Evolutionary conservation across 2,888 invertebrate genomes (phyloP), one percentile per base, ranked within the genome.

Genomic region (Dermolepida albohirtum): DNA sequence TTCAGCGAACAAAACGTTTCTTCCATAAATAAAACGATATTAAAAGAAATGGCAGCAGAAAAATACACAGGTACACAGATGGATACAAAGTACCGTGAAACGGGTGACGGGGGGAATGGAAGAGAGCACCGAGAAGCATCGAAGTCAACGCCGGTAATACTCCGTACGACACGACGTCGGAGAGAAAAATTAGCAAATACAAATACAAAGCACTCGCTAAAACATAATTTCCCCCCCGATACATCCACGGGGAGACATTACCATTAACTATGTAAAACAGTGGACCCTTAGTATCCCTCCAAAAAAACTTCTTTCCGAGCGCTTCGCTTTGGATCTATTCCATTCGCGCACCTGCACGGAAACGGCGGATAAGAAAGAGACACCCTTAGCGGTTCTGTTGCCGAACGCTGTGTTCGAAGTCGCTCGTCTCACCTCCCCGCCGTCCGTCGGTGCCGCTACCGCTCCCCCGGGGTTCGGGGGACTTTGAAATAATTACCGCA

Each of bases 401-500:
- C 34, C 11, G 29, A 29, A 50, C 27, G n/a, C 8, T 27, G 29
- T 12, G 51, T 52, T 52, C 34, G 51, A 52, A 52, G 51, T 12
- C 44, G 17, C 22, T 43, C 27, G 27, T 27, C 27, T 52, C 27
- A 17, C 50, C 10, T 22, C 22, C 50, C 29, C 27, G 27, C 27
- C 11, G 6, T 52, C 2, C 52, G 52, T 34, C 51, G 12, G n/a
- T 29, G 7, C 51, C 12, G 2, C 27, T 22, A 1, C 27, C 27
- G 11, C 50, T 29, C 77, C 71, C 73, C 71, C 72, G 70, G 70
- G 74, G 75, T 79, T 75, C 75, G 71, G 72, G 79, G 78, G 78
- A 79, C 77, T 77, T 79, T 75, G 80, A 80, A 81, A 81, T 81
- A 81, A 81, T 81, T 81, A 81, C 79, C 79, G 73, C 76, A 80